phyloP scores from a whole-genome alignment of 1,140 invertebrate species.

The Bombus waltoni region DNA sequence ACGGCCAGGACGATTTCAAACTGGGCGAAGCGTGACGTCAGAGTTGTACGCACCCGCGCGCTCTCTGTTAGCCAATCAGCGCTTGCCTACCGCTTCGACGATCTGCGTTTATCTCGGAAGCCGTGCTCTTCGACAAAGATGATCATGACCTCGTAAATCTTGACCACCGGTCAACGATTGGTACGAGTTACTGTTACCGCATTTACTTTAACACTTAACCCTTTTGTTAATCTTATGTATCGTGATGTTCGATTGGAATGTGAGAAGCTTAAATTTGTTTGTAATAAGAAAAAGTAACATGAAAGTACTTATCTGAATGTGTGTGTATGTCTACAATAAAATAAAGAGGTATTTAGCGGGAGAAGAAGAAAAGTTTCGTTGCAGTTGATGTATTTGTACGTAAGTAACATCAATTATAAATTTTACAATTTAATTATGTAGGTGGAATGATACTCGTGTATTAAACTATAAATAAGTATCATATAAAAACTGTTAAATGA shows the following conservation, averaged over 20 bases:
- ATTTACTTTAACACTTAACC: slow-evolving; percentile 9
- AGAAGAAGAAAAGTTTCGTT: background rate
- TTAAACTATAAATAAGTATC: background rate
- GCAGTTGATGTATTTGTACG: background rate
- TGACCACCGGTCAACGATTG: background rate
- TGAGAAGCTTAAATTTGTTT: background rate
- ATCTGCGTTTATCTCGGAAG: slow-evolving; percentile 10
- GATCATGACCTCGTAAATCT: slow-evolving; percentile 50
- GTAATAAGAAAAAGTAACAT: too few relatives aligned
- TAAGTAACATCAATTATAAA: background rate
- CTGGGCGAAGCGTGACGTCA: slow-evolving; percentile 72
- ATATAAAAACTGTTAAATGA: background rate
- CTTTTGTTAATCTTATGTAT: background rate
- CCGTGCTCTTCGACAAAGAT: slow-evolving; percentile 9
- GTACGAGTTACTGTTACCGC: background rate
- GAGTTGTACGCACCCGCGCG: slow-evolving; percentile 48
- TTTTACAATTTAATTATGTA: background rate
- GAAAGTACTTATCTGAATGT: too few relatives aligned
- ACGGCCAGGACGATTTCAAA: slow-evolving; percentile 68
- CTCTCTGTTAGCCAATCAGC: slow-evolving; percentile 31
- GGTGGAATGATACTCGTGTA: background rate
- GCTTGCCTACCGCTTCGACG: background rate
- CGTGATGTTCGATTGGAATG: background rate
- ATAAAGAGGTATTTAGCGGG: too few relatives aligned
- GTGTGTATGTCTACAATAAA: too few relatives aligned